Evolutionary conservation across 2,797 vertebrate genomes (phyloP).

Genomic region (Leucoraja ocellata): DNA sequence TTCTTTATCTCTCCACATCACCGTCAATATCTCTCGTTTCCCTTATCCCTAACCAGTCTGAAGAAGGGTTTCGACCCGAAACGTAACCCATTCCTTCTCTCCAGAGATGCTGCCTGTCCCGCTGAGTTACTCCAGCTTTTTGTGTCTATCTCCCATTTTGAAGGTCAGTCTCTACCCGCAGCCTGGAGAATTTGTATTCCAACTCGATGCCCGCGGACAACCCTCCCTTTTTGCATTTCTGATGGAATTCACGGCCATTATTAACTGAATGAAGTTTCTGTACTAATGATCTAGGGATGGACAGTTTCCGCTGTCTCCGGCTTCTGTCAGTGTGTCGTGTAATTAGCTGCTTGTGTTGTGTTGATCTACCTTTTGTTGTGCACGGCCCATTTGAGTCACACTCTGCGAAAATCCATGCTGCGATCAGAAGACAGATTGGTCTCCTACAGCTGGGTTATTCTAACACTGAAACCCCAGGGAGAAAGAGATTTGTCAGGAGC

Average conservation of each 20-base stretch:
- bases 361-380: neutral
- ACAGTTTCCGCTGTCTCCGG: no score
- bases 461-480: neutral
- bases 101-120: no score
- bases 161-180: conserved; percentile 10
- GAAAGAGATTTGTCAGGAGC: neutral
- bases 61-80: no score
- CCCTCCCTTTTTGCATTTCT: neutral
- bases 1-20: no score
- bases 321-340: neutral
- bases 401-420: neutral
- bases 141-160: neutral
- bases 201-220: neutral
- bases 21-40: no score
- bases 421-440: conserved; percentile 23
- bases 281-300: neutral
- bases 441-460: conserved; percentile 19
- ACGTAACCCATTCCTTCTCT: no score
- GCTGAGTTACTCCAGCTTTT: no score
- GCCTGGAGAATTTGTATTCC: neutral
- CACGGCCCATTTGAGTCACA: neutral
- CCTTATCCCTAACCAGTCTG: no score
- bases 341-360: neutral
- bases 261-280: neutral
- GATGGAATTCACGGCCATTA: neutral